Conservation (phyloP, 2,113 vertebrate species). For the Syrmaticus mikado region DNA sequence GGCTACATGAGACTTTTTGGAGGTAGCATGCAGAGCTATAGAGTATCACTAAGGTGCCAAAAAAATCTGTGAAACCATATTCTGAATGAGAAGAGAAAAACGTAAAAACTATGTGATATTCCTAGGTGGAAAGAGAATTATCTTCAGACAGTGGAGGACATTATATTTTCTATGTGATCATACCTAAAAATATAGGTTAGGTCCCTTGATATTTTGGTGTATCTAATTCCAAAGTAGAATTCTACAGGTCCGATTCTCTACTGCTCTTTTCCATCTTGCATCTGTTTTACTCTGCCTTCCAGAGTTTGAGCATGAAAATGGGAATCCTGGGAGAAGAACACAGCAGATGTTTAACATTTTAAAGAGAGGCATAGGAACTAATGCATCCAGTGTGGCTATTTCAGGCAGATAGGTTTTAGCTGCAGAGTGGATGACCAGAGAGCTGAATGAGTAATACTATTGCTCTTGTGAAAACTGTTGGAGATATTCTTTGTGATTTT, state of each 20-base stretch:
- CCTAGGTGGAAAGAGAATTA: background rate
- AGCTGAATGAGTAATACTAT: background rate
- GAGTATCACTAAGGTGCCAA: background rate
- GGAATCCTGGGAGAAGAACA: background rate
- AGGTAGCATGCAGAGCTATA: background rate
- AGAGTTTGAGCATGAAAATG: background rate
- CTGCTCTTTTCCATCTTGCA: background rate
- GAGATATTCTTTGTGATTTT: constrained; percentile 11
- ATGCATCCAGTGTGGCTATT: background rate
- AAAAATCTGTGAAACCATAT: background rate
- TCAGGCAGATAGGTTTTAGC: constrained; percentile 21
- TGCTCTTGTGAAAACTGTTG: constrained; percentile 1
- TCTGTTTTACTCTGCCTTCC: background rate
- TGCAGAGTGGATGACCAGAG: background rate
- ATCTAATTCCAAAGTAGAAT: background rate
- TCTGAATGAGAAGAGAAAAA: background rate
- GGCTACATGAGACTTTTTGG: background rate
- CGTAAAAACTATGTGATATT: background rate
- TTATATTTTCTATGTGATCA: background rate
- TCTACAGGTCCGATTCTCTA: background rate
- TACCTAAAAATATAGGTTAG: background rate
- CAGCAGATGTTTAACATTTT: background rate
- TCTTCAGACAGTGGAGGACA: background rate
- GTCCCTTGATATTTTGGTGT: background rate
- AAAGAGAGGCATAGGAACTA: background rate